These are phyloP conservation scores for Magallana angulata DNA, from an alignment of 1,140 invertebrate species.

Conservation along the genomic window DNA sequence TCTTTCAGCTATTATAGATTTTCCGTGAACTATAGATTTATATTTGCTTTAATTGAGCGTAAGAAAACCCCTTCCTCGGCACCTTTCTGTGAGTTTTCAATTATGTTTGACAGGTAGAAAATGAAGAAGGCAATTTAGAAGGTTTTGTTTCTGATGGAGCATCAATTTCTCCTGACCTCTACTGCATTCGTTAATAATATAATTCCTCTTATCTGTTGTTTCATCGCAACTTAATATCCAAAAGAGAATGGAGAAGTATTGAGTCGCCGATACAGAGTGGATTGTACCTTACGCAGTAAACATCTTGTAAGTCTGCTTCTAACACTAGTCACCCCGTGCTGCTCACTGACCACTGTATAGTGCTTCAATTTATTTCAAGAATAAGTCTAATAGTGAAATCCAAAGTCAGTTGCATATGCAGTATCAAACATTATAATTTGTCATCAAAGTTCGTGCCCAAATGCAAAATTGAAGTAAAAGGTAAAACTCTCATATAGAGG, in stretches of 20 bases:
- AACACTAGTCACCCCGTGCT: no score
- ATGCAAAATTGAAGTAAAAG: no score
- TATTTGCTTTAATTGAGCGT: constrained; percentile 34
- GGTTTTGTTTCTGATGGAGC: constrained; percentile 1
- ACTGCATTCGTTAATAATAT: constrained; percentile 7
- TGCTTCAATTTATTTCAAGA: no score
- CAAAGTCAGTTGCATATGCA: no score
- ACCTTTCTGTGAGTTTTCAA: constrained; percentile 19
- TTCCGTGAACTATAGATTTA: constrained; percentile 3
- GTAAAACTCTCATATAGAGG: no score
- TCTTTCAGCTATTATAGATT: constrained; percentile 5
- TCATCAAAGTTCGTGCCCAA: no score
- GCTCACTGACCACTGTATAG: no score
- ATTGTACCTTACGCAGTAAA: no score
- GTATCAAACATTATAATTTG: no score
- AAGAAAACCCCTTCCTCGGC: constrained; percentile 6
- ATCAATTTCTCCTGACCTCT: constrained; percentile 14
- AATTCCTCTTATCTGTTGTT: constrained; percentile 4
- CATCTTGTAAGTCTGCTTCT: no score
- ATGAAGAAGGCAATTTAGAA: constrained; percentile 13
- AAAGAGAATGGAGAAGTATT: constrained; percentile 4
- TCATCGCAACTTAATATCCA: background rate
- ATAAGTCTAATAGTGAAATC: no score
- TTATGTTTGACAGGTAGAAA: constrained; percentile 20
- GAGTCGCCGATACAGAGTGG: background rate